phyloP scores from a whole-genome alignment of 1,140 invertebrate genomes.

The Plectrocnemia conspersa region DNA sequence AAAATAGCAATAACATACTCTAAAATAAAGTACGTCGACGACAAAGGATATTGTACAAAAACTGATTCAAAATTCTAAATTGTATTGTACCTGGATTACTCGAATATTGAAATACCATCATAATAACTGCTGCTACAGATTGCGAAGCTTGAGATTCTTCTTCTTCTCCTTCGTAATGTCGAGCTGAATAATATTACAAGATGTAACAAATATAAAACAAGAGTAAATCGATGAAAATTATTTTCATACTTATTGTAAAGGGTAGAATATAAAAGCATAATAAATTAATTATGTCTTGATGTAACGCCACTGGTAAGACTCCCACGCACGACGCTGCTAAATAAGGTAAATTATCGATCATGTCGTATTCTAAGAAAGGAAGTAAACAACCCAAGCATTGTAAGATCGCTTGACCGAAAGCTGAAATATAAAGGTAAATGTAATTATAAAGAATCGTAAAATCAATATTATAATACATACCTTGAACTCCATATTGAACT shows the following conservation, averaged over 20 bases:
- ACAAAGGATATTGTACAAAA: not conserved
- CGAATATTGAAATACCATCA: constrained; percentile 97
- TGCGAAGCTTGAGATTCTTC: constrained; percentile 82
- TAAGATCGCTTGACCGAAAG: constrained; percentile 84
- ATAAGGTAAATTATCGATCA: constrained; percentile 93
- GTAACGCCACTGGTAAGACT: constrained; percentile 81
- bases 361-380: constrained; percentile 93
- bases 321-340: constrained; percentile 90
- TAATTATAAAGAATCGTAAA: constrained; percentile 6
- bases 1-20: too few relatives aligned
- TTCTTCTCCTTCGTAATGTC: constrained; percentile 62
- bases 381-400: constrained; percentile 88
- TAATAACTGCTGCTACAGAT: constrained; percentile 90
- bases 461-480: constrained; percentile 45
- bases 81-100: constrained; percentile 69
- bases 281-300: constrained; percentile 92
- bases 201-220: constrained; percentile 1
- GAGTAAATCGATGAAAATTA: not conserved
- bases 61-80: not conserved
- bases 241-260: constrained; percentile 84
- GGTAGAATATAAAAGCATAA: constrained; percentile 95
- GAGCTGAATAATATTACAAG: constrained; percentile 48
- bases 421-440: constrained; percentile 52
- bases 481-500: constrained; percentile 76
- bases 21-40: too few relatives aligned